phyloP scores from a whole-genome alignment of 2,113 vertebrate species.

The Echinops telfairi region DNA sequence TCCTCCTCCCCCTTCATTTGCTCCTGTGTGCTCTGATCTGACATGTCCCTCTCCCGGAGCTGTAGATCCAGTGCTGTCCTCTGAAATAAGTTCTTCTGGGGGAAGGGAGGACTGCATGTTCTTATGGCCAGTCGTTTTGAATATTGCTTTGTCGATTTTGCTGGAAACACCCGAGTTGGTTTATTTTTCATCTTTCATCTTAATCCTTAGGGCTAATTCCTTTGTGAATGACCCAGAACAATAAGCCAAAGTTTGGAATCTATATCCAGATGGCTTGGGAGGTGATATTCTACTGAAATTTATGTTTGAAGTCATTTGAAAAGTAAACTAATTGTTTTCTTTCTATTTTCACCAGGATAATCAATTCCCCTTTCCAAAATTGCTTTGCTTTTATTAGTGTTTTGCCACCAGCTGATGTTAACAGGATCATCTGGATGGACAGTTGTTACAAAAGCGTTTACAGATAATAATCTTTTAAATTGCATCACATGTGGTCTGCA shows the following conservation, averaged over 20 bases:
- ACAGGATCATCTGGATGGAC: background rate
- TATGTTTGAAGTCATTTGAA: constrained; percentile 12
- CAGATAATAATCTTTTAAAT: background rate
- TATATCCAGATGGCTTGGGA: background rate
- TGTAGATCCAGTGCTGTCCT: too few relatives aligned
- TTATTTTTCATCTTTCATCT: background rate
- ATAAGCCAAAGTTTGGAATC: background rate
- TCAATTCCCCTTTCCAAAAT: background rate
- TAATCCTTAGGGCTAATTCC: background rate
- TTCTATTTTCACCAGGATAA: background rate
- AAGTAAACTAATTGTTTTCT: background rate
- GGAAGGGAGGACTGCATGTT: background rate
- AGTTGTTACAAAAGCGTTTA: background rate
- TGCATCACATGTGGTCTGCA: background rate
- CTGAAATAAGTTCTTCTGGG: too few relatives aligned
- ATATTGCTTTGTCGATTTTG: background rate
- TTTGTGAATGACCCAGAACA: background rate
- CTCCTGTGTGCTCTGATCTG: too few relatives aligned
- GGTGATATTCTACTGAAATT: background rate
- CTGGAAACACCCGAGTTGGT: background rate
- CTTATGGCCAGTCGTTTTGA: constrained; percentile 17
- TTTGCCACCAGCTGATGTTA: constrained; percentile 45
- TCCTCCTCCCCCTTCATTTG: too few relatives aligned
- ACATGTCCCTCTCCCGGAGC: too few relatives aligned
- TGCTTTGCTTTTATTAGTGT: constrained; percentile 13